Evolutionary conservation across 2,888 invertebrate species (phyloP), one percentile per base, ranked within the genome.

Genomic region (Ceraclea dissimilis): DNA sequence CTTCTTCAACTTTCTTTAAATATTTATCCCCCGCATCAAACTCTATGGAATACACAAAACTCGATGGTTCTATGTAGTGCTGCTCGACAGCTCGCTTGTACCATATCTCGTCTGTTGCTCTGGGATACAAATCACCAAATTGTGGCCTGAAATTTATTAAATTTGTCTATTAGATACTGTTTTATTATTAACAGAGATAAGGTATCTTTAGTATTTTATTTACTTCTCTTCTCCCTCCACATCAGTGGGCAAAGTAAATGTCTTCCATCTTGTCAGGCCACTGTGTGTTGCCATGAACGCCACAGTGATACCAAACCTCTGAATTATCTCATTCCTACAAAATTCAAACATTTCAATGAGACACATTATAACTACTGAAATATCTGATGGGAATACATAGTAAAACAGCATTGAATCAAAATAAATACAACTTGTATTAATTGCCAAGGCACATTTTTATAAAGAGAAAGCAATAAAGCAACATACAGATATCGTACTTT

Each of bases 241-340:
- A 20, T 76, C 72, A 1, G 77, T 75, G 44, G 78, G 74, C 62
- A 83, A 81, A 51, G 79, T 72, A 20, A 84, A 83, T 53, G 90
- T 90, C 66, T 90, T 87, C 92, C 93, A 94, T 59, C 94, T 78
- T 0, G 92, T 91, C 2, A 95, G 78, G 0, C 94, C 94, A 67
- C 91, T 93, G 69, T 92, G 88, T 0, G 94, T 94, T 46, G 94
- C 88, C 67, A 95, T 76, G 71, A 94, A 95, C 1, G 91, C 89
- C 49, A 90, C 82, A 48, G 86, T 88, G 66, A 90, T 85, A 50
- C 92, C 91, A 67, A 90, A 90, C 53, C 89, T 82, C 73, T 88
- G 85, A 66, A 90, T 86, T 67, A 91, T 85, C 70, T 89, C 88
- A 69, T 84, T 81, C 79, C 92, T 93, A 79, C 63, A 71, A 51